Percentiles rank a stretch among this genome's conserved stretches.
Conservation (phyloP, 1,140 invertebrate genomes). For the Bombus consobrinus region DNA sequence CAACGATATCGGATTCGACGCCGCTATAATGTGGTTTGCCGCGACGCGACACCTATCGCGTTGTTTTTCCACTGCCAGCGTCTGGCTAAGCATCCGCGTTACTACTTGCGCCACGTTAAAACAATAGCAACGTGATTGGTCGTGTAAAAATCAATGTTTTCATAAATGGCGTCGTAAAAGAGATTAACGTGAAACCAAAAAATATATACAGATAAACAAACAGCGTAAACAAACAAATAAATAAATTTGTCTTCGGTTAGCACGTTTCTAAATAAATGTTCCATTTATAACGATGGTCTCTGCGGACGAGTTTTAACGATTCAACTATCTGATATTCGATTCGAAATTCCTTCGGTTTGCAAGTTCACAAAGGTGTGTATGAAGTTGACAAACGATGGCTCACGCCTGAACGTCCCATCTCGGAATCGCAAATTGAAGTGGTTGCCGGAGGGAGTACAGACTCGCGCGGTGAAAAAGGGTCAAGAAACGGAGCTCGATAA, state of each 20-base stretch:
- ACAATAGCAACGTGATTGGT: neutral
- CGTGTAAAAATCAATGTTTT: neutral
- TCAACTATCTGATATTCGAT: neutral
- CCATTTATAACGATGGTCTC: too few relatives aligned
- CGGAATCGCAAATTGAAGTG: conserved; percentile 21
- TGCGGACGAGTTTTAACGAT: neutral
- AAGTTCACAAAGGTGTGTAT: neutral
- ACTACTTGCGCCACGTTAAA: neutral
- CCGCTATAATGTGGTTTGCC: conserved; percentile 17
- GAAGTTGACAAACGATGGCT: neutral
- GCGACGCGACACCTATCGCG: neutral
- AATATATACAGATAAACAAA: neutral
- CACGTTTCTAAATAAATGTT: too few relatives aligned
- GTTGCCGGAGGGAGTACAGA: neutral
- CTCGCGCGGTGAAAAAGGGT: neutral
- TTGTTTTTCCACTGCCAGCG: neutral
- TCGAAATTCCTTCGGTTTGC: neutral
- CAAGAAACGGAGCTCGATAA: conserved; percentile 21
- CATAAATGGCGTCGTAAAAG: too few relatives aligned
- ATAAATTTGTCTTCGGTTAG: neutral
- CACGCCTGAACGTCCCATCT: neutral
- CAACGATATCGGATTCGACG: conserved; percentile 36
- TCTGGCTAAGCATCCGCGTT: neutral
- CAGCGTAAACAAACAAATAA: too few relatives aligned
- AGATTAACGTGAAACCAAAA: neutral